A percentile compares a stretch with the other conserved stretches of the same genome.
phyloP scores from a whole-genome alignment of 2,113 vertebrate genomes.

The Sceloporus tristichus region DNA sequence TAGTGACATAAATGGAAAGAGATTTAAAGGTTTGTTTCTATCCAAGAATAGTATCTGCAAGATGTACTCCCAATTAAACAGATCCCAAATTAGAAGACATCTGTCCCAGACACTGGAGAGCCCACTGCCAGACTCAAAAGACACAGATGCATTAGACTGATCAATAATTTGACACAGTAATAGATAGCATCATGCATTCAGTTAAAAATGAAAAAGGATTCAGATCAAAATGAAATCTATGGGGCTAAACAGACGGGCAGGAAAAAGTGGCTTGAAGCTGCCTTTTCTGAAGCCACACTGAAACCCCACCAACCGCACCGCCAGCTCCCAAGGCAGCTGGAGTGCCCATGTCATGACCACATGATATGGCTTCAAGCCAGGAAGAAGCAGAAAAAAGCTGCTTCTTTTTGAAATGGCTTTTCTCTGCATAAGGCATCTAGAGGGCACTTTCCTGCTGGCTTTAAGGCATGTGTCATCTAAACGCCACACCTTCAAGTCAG shows the following conservation, averaged over 20 bases:
- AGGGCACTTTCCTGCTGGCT: too few species aligned
- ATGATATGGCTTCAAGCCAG: too few species aligned
- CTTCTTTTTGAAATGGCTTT: too few species aligned
- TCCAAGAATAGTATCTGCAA: background rate
- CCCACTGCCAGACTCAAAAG: background rate
- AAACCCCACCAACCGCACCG: too few species aligned
- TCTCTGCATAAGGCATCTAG: too few species aligned
- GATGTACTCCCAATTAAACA: background rate
- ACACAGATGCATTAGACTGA: background rate
- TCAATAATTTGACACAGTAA: background rate
- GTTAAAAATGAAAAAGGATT: background rate
- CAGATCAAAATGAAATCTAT: background rate
- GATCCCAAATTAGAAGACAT: conserved; percentile 6
- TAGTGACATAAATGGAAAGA: background rate
- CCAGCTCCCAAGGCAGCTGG: too few species aligned
- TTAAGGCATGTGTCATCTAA: too few species aligned
- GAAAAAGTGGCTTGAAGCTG: too few species aligned
- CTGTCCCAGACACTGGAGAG: background rate
- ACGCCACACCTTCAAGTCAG: too few species aligned
- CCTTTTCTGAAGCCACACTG: too few species aligned
- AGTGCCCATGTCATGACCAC: too few species aligned
- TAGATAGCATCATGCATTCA: background rate
- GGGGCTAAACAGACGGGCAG: background rate
- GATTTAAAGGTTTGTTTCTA: background rate
- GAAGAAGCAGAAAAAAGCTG: too few species aligned